Evolutionary conservation across 2,113 vertebrate genomes (phyloP).

Genomic region (Columba livia): DNA sequence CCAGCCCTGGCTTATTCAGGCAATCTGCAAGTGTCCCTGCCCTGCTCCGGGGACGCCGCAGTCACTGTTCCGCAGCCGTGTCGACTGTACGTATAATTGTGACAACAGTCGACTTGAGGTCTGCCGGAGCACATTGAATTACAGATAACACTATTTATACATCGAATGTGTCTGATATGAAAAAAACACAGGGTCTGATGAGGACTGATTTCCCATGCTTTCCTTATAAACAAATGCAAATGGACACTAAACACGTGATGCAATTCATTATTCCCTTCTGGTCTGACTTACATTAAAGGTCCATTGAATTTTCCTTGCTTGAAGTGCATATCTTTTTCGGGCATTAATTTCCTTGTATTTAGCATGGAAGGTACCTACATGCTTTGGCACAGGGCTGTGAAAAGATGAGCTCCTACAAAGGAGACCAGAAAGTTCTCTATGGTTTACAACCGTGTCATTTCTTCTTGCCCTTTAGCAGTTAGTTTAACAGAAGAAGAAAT

Average conservation of each 20-base stretch:
- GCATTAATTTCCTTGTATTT: constrained; percentile 11
- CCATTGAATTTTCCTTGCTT: neutral
- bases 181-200: neutral
- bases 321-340: neutral
- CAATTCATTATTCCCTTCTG: neutral
- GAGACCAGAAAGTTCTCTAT: constrained; percentile 32
- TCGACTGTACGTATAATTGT: neutral
- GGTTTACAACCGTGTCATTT: neutral
- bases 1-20: neutral
- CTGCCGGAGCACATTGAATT: neutral
- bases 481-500: constrained; percentile 4
- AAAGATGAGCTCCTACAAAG: constrained; percentile 33
- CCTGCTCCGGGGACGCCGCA: neutral
- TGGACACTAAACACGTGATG: neutral
- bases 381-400: neutral
- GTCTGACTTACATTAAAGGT: neutral
- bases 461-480: constrained; percentile 22
- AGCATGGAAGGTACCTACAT: neutral
- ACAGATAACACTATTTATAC: neutral
- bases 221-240: neutral
- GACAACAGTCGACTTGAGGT: neutral
- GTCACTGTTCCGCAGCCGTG: neutral
- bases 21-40: fast-evolving
- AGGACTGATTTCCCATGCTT: neutral
- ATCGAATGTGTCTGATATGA: neutral